A percentile compares a stretch with the other conserved stretches of the same genome.
Conservation (phyloP, 2,113 vertebrate genomes). For the Stercorarius parasiticus region DNA sequence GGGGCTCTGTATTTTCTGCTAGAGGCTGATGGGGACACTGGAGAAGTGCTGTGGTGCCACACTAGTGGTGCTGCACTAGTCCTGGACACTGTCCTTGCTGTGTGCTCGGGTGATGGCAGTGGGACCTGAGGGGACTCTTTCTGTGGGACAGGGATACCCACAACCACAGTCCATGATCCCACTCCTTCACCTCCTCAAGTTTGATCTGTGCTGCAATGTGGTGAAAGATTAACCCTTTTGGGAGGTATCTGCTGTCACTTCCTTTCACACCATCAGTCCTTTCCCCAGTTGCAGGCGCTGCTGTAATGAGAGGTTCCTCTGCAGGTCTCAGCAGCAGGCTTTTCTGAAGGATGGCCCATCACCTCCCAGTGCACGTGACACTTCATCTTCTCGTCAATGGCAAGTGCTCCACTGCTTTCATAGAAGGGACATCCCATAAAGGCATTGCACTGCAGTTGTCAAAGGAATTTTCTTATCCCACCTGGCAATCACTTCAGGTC, state of each 20-base stretch:
- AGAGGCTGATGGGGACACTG: neutral
- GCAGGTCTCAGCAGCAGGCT: neutral
- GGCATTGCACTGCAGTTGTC: neutral
- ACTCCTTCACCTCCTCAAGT: neutral
- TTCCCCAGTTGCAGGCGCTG: neutral
- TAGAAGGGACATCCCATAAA: neutral
- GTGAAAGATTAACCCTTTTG: neutral
- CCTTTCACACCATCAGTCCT: accelerated
- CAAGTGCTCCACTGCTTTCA: neutral
- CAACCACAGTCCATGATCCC: neutral
- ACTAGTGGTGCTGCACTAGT: neutral
- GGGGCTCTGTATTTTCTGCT: neutral
- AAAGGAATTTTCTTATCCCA: neutral
- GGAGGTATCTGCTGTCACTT: neutral
- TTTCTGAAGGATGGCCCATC: neutral
- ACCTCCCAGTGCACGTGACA: neutral
- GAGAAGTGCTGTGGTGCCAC: neutral
- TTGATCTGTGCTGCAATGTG: neutral
- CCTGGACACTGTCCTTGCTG: neutral
- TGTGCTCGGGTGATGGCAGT: neutral
- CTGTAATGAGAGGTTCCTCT: neutral
- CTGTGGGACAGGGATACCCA: neutral
- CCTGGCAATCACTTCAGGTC: too few species aligned
- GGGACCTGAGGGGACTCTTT: neutral
- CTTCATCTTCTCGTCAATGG: neutral